Percentiles rank a stretch among this genome's conserved stretches.
Evolutionary conservation across 2,113 vertebrate genomes (phyloP).

Genomic region (Trichechus manatus): DNA sequence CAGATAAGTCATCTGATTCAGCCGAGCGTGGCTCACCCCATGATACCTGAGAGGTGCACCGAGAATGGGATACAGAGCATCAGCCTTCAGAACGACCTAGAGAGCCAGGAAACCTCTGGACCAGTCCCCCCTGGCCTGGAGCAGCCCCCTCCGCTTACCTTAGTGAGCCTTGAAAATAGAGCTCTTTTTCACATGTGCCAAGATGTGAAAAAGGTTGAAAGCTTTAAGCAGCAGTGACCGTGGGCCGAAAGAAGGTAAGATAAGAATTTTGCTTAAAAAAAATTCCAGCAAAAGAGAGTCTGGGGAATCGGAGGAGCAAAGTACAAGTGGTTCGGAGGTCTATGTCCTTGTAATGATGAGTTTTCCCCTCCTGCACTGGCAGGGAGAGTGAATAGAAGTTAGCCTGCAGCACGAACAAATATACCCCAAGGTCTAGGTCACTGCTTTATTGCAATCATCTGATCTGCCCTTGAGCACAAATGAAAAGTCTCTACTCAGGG

Average conservation of each 20-base stretch:
- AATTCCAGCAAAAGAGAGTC: neutral
- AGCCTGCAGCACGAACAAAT: constrained; percentile 74
- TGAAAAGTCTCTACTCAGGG: constrained; percentile 54
- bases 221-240: neutral
- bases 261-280: constrained; percentile 53
- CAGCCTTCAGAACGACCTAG: neutral
- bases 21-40: neutral
- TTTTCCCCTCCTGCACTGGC: neutral
- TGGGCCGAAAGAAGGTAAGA: neutral
- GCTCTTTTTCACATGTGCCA: neutral
- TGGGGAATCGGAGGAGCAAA: constrained; percentile 63
- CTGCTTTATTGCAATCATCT: constrained; percentile 59
- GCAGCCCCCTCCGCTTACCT: neutral
- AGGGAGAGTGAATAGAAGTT: constrained; percentile 35
- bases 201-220: neutral
- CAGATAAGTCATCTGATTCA: neutral
- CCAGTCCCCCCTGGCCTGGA: neutral
- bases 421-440: constrained; percentile 70
- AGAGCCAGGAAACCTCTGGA: neutral
- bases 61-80: neutral
- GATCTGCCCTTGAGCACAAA: constrained; percentile 71
- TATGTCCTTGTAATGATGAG: constrained; percentile 53
- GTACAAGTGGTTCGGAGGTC: neutral
- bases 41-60: neutral
- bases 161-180: neutral